A percentile compares a stretch with the other conserved stretches of the same genome.
Conservation (phyloP, 2,888 invertebrate species). For the Priocnemis perturbator region DNA sequence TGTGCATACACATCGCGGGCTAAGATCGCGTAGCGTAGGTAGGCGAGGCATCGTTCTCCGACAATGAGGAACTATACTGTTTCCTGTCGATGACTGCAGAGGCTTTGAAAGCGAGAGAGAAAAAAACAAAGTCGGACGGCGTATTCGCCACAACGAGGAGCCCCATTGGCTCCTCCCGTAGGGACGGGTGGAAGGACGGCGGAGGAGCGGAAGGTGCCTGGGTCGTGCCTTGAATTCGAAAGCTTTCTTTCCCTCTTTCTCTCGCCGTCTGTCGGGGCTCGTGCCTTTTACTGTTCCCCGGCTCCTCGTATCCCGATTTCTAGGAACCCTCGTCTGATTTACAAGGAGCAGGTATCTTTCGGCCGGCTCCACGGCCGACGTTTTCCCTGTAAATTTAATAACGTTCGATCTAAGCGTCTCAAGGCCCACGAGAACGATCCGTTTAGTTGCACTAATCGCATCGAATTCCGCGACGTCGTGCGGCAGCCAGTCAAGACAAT, state of each 20-base stretch:
- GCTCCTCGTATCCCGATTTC: slow-evolving; percentile 40
- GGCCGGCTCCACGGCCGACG: slow-evolving; percentile 14
- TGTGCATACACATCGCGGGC: slow-evolving; percentile 26
- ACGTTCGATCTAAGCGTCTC: slow-evolving; percentile 21
- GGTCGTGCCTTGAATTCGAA: slow-evolving; percentile 68
- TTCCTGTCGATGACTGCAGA: slow-evolving; percentile 47
- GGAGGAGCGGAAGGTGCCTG: slow-evolving; percentile 69
- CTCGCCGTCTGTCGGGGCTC: slow-evolving; percentile 6
- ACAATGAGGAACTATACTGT: slow-evolving; percentile 24
- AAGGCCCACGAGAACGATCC: too few species aligned
- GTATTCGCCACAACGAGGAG: slow-evolving; percentile 45
- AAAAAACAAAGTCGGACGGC: slow-evolving; percentile 51
- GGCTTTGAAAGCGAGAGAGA: slow-evolving; percentile 42
- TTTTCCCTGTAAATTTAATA: slow-evolving; percentile 40
- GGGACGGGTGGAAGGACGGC: slow-evolving; percentile 40
- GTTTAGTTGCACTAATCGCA: too few species aligned
- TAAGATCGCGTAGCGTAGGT: slow-evolving; percentile 30
- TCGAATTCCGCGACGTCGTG: too few species aligned
- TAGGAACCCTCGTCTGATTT: slow-evolving; percentile 48
- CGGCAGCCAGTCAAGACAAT: too few species aligned
- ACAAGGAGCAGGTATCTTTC: slow-evolving; percentile 40
- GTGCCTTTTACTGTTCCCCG: slow-evolving; percentile 25
- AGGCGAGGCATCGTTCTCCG: slow-evolving; percentile 11
- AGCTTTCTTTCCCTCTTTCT: slow-evolving; percentile 22
- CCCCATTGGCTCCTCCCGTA: slow-evolving; percentile 35